phyloP scores from a whole-genome alignment of 1,140 invertebrate species.

The Pogonognathellus flavescens region DNA sequence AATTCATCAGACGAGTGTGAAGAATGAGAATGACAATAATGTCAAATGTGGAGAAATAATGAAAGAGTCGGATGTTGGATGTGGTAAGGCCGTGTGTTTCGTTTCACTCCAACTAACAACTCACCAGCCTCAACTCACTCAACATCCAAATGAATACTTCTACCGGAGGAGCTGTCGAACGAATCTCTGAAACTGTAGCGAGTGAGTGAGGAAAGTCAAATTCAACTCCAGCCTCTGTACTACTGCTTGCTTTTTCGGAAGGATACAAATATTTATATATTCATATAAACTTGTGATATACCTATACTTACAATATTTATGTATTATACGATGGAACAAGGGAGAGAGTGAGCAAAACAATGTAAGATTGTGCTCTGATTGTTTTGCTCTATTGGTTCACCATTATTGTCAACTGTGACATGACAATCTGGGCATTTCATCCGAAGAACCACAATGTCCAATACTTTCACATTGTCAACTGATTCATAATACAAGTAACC shows the following conservation, averaged over 20 bases:
- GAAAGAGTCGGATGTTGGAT: conserved; percentile 48
- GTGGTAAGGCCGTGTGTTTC: conserved; percentile 36
- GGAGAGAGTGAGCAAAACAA: neutral
- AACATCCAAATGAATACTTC: neutral
- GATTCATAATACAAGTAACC: too few relatives aligned
- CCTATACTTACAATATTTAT: too few relatives aligned
- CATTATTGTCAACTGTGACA: conserved; percentile 58
- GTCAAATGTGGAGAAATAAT: conserved; percentile 39
- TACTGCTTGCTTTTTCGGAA: too few relatives aligned
- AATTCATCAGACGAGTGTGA: conserved; percentile 47
- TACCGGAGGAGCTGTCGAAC: neutral
- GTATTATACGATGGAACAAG: too few relatives aligned
- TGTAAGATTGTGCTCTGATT: conserved; percentile 13
- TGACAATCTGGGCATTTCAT: conserved; percentile 14
- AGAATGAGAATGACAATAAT: conserved; percentile 41
- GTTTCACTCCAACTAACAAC: neutral
- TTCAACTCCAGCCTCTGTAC: neutral
- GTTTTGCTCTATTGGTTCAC: conserved; percentile 57
- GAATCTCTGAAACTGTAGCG: neutral
- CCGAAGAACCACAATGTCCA: neutral
- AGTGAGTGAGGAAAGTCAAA: neutral
- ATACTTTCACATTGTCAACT: neutral
- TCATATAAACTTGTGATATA: too few relatives aligned
- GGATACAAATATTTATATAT: too few relatives aligned
- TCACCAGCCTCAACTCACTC: neutral